phyloP scores from a whole-genome alignment of 1,140 invertebrate species.

The Lycorma delicatula region DNA sequence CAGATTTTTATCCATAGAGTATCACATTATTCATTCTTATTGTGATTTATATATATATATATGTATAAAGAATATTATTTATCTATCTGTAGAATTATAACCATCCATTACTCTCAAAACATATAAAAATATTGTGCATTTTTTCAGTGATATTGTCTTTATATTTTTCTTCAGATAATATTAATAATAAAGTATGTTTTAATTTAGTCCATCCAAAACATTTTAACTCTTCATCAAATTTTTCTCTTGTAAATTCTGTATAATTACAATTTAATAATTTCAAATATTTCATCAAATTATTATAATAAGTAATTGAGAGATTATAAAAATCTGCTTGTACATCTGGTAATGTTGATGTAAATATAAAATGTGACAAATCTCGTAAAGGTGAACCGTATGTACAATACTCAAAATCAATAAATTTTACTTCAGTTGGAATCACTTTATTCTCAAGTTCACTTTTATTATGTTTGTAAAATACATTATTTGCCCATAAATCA shows the following conservation, averaged over 20 bases:
- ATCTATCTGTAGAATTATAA: no score
- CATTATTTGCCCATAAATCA: slow-evolving; percentile 17
- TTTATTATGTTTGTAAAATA: slow-evolving; percentile 10
- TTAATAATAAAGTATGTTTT: background rate
- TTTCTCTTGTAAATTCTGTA: background rate
- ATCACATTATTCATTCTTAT: no score
- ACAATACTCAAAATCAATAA: slow-evolving; percentile 16
- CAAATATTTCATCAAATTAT: background rate
- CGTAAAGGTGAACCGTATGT: slow-evolving; percentile 9
- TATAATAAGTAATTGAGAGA: background rate
- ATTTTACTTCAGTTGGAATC: slow-evolving; percentile 12
- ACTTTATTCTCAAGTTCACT: no score
- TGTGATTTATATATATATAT: no score
- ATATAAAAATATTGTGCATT: no score
- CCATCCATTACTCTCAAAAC: no score
- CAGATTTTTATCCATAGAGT: no score
- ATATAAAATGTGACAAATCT: background rate
- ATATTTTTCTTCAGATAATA: no score
- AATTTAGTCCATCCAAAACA: background rate
- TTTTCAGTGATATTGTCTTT: no score
- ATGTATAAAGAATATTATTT: no score
- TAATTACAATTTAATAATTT: background rate
- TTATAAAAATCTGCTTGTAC: background rate
- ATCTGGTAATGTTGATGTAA: background rate
- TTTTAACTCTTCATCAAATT: background rate